Percentiles rank a stretch among this genome's conserved stretches.
Conservation (phyloP, 2,797 vertebrate genomes). For the Euthynnus affinis region DNA sequence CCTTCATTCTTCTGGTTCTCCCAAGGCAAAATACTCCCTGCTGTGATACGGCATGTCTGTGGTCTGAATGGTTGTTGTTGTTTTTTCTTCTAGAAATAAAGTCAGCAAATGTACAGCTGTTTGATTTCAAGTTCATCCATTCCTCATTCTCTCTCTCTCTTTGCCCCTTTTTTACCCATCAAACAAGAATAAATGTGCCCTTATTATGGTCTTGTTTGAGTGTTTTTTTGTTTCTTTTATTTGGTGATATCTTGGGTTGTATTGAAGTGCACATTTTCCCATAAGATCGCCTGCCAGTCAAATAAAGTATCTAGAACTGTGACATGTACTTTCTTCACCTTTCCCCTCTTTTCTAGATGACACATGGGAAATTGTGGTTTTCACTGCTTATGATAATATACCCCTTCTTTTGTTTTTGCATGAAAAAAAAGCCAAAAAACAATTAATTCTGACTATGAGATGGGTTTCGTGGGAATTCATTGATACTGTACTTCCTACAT, state of each 20-base stretch:
- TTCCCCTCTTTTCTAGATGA: too few relatives aligned
- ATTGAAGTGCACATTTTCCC: neutral
- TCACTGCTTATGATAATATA: neutral
- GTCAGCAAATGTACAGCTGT: constrained; percentile 41
- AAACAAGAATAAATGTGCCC: neutral
- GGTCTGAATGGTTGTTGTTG: constrained; percentile 29
- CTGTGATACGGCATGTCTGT: constrained; percentile 22
- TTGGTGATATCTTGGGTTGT: neutral
- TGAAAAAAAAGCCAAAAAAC: neutral
- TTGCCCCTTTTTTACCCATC: neutral
- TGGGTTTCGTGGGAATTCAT: neutral
- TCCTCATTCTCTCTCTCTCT: neutral
- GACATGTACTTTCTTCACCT: too few relatives aligned
- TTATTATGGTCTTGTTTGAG: too few relatives aligned
- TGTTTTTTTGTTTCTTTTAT: neutral
- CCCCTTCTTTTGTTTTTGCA: neutral
- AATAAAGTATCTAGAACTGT: too few relatives aligned
- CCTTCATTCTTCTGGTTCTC: constrained; percentile 39
- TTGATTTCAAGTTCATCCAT: constrained; percentile 8
- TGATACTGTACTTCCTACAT: neutral
- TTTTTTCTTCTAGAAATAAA: constrained; percentile 39
- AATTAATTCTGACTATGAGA: too few relatives aligned
- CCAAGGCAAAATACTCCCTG: constrained; percentile 36
- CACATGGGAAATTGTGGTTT: too few relatives aligned
- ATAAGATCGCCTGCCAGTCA: neutral